Evolutionary conservation across 2,888 invertebrate genomes (phyloP), one percentile per base, ranked within the genome.

Genomic region (Drosophila rellima): DNA sequence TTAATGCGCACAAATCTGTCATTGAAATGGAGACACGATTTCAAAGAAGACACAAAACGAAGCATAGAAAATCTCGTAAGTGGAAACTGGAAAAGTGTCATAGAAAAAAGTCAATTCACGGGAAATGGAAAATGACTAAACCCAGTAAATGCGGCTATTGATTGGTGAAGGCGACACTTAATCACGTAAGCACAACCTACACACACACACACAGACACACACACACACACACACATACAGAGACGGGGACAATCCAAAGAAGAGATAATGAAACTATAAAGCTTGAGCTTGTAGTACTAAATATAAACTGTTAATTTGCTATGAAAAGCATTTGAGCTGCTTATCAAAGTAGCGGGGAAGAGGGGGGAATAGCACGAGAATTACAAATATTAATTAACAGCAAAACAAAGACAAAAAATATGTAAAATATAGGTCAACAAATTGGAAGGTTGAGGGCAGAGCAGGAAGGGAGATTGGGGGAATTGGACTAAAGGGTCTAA

Each of bases 361-460:
- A 17, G 13, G 20, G 61, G 20, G 10, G 15, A n/a, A 18, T 47
- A 60, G 60, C 68, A 69, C 18, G 50, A 78, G 56, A 67, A 82
- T 52, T 71, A 80, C 80, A 79, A 81, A 85, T 75, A 82, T 82
- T 79, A 82, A 86, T 80, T 80, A 71, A 73, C 50, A 64, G 39
- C 59, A 55, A 57, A 56, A 69, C 47, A 31, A 40, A 56, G 39
- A 57, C 48, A 70, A 17, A 31, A 42, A 63, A 71, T 73, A 42
- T 48, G 33, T 48, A 23, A 39, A 48, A 82, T 71, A 67, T 81
- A 59, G 84, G 84, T 81, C 84, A 72, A 66, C 62, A 60, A 63
- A 52, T 57, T 66, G 56, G 17, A 39, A 37, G 18, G 17, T 37
- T 2, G 29, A 2, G 2, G n/a, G n/a, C 20, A 15, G 10, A 23